Conservation (phyloP, 2,888 invertebrate genomes). For the Mythimna pallens region DNA sequence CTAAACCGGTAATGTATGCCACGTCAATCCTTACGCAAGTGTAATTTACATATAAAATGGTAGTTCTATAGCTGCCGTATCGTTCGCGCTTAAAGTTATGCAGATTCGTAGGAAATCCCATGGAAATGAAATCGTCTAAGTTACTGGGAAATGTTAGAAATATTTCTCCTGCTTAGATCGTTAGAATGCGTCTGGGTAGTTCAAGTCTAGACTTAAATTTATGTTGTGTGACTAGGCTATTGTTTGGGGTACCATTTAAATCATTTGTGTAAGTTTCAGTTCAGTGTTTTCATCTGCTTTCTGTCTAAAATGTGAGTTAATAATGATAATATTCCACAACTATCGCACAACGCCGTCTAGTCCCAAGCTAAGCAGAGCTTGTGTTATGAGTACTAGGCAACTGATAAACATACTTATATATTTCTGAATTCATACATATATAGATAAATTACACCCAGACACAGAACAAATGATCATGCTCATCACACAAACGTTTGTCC, state of each 20-base stretch:
- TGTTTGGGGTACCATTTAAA: slow-evolving; percentile 27
- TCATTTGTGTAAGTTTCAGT: background rate
- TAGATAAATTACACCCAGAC: too few relatives aligned
- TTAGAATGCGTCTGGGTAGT: slow-evolving; percentile 53
- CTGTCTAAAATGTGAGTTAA: too few relatives aligned
- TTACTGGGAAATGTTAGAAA: slow-evolving; percentile 65
- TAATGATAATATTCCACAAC: too few relatives aligned
- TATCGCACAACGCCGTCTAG: too few relatives aligned
- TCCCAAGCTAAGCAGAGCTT: too few relatives aligned
- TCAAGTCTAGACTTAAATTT: slow-evolving; percentile 40
- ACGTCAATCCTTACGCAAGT: slow-evolving; percentile 58
- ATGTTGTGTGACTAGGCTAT: slow-evolving; percentile 30
- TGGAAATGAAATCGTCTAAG: slow-evolving; percentile 74
- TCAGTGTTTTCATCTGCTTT: background rate
- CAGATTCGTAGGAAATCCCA: slow-evolving; percentile 74
- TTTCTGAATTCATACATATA: too few relatives aligned
- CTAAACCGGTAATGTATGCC: slow-evolving; percentile 66
- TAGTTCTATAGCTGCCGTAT: slow-evolving; percentile 53
- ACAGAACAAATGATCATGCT: too few relatives aligned
- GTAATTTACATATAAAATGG: slow-evolving; percentile 72
- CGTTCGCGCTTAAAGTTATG: slow-evolving; percentile 68
- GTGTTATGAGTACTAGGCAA: too few relatives aligned
- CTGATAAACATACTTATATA: too few relatives aligned
- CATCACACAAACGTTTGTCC: too few relatives aligned
- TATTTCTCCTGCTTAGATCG: slow-evolving; percentile 58